Conservation (phyloP, 2,113 vertebrate species). For the Diadophis punctatus region DNA sequence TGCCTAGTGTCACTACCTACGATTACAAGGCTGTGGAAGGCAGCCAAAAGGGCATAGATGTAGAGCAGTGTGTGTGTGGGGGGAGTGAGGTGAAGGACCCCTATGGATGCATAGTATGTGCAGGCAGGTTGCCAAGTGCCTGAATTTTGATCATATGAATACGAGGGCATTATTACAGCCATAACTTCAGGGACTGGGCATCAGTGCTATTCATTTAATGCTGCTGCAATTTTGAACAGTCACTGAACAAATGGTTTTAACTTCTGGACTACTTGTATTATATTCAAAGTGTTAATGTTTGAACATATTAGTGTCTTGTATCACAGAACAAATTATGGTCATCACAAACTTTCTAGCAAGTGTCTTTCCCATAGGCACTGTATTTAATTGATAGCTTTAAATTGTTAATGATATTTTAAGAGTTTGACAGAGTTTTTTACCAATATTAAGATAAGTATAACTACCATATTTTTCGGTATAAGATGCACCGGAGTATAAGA, state of each 20-base stretch:
- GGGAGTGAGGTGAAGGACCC: not conserved
- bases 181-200: not conserved
- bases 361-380: not conserved
- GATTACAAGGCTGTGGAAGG: not conserved
- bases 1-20: not conserved
- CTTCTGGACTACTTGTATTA: not conserved
- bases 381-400: not conserved
- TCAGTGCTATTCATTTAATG: not conserved
- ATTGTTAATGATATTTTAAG: not conserved
- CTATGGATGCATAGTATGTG: not conserved
- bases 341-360: not conserved
- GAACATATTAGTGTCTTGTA: conserved; percentile 4
- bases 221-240: not conserved
- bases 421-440: not conserved
- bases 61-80: not conserved
- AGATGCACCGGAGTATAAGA: too few relatives aligned
- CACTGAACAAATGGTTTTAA: not conserved
- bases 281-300: not conserved
- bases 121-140: not conserved
- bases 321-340: not conserved
- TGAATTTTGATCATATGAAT: not conserved
- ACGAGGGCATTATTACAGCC: not conserved
- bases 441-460: not conserved
- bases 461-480: too few relatives aligned
- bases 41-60: not conserved